Conservation (phyloP, 37 sponge, comb jelly and placozoan species). For the Oopsacas minuta region DNA sequence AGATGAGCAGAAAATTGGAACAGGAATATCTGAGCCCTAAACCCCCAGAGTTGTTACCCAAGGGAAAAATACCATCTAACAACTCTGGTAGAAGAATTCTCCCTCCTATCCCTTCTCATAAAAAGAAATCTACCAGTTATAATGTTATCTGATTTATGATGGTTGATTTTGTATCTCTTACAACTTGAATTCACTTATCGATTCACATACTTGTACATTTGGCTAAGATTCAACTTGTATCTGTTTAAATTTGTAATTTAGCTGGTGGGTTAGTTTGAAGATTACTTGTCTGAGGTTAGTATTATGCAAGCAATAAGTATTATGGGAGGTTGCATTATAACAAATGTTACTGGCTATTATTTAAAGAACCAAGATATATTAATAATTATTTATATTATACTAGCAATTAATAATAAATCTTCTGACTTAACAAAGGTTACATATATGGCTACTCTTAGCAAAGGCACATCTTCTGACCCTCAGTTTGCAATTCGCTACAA, state of each 20-base stretch:
- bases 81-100: not conserved
- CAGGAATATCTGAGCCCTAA: not conserved
- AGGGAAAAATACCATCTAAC: not conserved
- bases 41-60: not conserved
- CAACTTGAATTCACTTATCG: not conserved
- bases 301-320: too few species aligned
- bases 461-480: not conserved
- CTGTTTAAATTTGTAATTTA: too few species aligned
- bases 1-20: conserved; percentile 1
- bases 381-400: too few species aligned
- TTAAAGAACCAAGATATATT: too few species aligned
- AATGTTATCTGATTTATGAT: not conserved
- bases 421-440: not conserved
- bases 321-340: too few species aligned
- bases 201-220: not conserved
- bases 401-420: not conserved
- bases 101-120: not conserved
- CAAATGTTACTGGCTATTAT: too few species aligned
- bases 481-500: not conserved
- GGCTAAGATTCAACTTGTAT: too few species aligned
- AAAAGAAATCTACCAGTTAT: not conserved
- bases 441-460: not conserved
- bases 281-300: too few species aligned
- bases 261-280: too few species aligned
- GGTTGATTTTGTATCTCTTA: too few species aligned